These are phyloP conservation scores for Apantesis nais DNA, from an alignment of 2,888 invertebrate genomes.

Conservation along the genomic window DNA sequence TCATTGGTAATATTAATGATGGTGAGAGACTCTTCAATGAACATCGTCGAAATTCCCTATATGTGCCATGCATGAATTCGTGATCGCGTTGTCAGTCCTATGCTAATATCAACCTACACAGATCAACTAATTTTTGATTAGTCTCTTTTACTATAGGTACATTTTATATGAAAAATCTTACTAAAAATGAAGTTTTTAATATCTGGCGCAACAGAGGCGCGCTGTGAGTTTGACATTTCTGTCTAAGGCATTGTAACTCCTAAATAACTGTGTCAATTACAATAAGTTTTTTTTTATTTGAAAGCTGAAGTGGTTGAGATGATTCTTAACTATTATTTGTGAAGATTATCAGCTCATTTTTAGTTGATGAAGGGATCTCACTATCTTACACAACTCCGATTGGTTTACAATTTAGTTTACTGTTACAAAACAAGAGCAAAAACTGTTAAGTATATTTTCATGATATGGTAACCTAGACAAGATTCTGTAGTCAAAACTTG, in stretches of 20 bases:
- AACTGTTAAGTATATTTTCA: too few species aligned
- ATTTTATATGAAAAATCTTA: background rate
- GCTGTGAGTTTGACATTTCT: background rate
- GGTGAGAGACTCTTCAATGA: conserved; percentile 7
- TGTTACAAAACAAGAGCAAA: too few species aligned
- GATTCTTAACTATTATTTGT: background rate
- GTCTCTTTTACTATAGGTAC: background rate
- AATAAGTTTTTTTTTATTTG: background rate
- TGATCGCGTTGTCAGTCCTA: conserved; percentile 52
- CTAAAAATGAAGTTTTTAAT: background rate
- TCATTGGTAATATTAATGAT: conserved; percentile 4
- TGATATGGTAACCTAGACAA: too few species aligned
- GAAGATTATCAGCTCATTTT: too few species aligned
- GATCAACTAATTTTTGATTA: conserved; percentile 26
- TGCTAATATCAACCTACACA: conserved; percentile 59
- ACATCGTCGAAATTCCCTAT: conserved; percentile 11
- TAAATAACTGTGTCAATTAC: background rate
- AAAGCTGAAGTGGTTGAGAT: background rate
- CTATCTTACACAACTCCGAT: too few species aligned
- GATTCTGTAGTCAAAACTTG: too few species aligned
- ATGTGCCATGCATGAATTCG: conserved; percentile 46
- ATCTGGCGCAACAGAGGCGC: too few species aligned
- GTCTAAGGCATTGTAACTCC: background rate
- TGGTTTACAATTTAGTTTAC: too few species aligned
- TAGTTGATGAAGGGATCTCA: too few species aligned